These are phyloP conservation scores for Gadopsis bispinosus DNA, from an alignment of 2,797 vertebrate species.

Conservation along the genomic window DNA sequence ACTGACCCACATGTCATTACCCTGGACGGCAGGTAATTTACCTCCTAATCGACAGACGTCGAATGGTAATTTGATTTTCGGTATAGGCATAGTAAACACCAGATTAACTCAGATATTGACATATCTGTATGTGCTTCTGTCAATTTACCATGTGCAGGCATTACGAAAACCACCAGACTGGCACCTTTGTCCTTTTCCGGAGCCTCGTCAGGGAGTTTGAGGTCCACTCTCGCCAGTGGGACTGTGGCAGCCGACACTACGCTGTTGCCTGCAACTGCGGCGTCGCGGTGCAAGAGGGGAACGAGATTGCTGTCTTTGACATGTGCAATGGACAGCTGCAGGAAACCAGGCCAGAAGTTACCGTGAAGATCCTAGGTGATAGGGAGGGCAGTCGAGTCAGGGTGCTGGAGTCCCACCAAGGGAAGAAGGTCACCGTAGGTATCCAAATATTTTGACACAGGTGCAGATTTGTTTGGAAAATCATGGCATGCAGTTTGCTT, in stretches of 20 bases:
- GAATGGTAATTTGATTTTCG: background rate
- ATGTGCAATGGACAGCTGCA: slow-evolving; percentile 84
- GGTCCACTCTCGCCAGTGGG: slow-evolving; percentile 86
- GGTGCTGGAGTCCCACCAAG: slow-evolving; percentile 86
- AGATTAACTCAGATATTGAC: background rate
- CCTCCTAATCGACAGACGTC: background rate
- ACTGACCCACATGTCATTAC: slow-evolving; percentile 88
- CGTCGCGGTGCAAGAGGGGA: slow-evolving; percentile 75
- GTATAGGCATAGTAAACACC: background rate
- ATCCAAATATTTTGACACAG: slow-evolving; percentile 55
- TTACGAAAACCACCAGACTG: slow-evolving; percentile 83
- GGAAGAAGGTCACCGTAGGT: slow-evolving; percentile 88
- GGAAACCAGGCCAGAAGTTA: slow-evolving; percentile 80
- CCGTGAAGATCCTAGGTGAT: slow-evolving; percentile 65
- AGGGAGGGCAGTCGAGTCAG: slow-evolving; percentile 60
- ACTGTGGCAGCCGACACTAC: slow-evolving; percentile 81
- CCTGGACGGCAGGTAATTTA: slow-evolving; percentile 86
- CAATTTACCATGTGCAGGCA: slow-evolving; percentile 59
- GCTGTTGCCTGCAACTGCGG: slow-evolving; percentile 83
- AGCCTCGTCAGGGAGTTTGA: slow-evolving; percentile 76
- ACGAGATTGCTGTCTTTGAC: slow-evolving; percentile 81
- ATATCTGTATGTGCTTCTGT: background rate
- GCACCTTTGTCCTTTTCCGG: slow-evolving; percentile 85
- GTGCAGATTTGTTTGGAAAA: slow-evolving; percentile 10
- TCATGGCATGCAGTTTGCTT: background rate